These are phyloP conservation scores for Erpobdella octoculata DNA, from an alignment of 2,888 invertebrate genomes.

Conservation along the genomic window DNA sequence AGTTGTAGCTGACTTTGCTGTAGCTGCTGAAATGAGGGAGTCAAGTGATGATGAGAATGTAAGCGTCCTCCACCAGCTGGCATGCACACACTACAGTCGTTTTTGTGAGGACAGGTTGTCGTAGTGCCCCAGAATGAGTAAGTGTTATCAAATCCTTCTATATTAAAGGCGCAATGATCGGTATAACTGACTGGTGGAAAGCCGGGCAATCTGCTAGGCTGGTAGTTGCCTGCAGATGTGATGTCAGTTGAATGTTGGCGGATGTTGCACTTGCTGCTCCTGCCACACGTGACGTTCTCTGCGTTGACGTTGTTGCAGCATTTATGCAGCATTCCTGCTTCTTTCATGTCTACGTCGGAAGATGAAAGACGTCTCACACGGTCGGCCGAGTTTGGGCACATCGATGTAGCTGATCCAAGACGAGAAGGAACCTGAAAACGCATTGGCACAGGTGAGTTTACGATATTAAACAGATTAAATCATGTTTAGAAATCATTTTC, in stretches of 20 bases:
- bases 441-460: background rate
- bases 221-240: constrained; percentile 12
- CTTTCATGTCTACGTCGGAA: constrained; percentile 23
- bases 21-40: background rate
- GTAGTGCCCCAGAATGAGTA: background rate
- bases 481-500: background rate
- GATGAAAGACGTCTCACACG: constrained; percentile 11
- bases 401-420: background rate
- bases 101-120: background rate
- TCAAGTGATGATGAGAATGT: background rate
- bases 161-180: background rate
- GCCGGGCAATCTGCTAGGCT: background rate
- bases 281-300: background rate
- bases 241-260: constrained; percentile 14
- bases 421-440: constrained; percentile 14
- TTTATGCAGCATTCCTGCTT: constrained; percentile 8
- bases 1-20: background rate
- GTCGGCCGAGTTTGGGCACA: background rate
- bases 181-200: background rate
- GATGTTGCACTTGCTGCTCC: constrained; percentile 8
- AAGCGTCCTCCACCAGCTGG: background rate
- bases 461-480: too few relatives aligned
- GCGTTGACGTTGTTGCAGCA: background rate
- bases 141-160: background rate
- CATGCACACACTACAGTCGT: background rate